Conservation (phyloP, 1,140 invertebrate genomes). For the Aporrectodea caliginosa region DNA sequence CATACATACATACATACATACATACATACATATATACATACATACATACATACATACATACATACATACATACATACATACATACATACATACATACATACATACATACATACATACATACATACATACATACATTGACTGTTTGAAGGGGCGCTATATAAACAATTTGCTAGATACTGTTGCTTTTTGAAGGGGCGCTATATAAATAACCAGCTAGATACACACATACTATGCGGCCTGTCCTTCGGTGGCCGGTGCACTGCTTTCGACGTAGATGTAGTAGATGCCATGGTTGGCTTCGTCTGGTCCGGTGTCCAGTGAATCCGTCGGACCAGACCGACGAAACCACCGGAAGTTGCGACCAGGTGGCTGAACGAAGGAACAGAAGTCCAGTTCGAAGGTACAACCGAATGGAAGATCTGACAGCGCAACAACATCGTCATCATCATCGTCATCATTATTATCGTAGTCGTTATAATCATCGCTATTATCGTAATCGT, state of each 20-base stretch:
- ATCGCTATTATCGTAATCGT: background rate
- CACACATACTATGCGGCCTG: no score
- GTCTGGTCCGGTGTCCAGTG: conserved; percentile 19
- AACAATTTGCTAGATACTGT: no score
- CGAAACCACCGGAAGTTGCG: conserved; percentile 18
- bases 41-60: no score
- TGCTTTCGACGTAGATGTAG: conserved; percentile 48
- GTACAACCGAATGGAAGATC: background rate
- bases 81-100: no score
- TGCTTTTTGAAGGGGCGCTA: no score
- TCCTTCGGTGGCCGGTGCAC: conserved; percentile 10
- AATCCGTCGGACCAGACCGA: conserved; percentile 13
- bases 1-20: no score
- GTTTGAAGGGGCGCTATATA: no score
- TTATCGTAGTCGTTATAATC: background rate
- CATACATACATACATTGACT: no score
- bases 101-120: no score
- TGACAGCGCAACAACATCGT: background rate
- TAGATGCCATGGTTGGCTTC: conserved; percentile 38
- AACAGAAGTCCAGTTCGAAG: background rate
- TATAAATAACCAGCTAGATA: no score
- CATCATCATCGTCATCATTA: background rate
- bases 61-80: no score
- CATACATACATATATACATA: no score
- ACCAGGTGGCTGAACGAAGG: background rate